Conservation (phyloP, 1,140 invertebrate genomes). For the Drosophila littoralis region DNA sequence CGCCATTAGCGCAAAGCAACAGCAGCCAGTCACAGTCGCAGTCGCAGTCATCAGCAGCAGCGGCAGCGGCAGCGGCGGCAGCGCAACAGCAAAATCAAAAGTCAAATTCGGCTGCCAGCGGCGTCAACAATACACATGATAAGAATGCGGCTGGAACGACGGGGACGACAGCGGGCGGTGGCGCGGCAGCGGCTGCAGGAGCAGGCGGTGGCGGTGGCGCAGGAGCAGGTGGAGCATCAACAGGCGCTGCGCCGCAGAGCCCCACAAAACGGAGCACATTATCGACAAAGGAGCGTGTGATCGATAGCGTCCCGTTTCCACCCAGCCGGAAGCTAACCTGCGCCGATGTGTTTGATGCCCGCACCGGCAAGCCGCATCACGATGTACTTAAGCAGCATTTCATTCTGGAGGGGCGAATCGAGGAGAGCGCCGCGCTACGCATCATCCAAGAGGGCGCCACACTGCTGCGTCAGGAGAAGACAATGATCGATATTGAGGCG, state of each 20-base stretch:
- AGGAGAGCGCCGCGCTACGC: constrained; percentile 97
- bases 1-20: constrained; percentile 73
- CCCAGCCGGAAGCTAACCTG: constrained; percentile 98
- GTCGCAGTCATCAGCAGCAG: constrained; percentile 51
- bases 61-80: constrained; percentile 51
- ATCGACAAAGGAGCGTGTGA: constrained; percentile 81
- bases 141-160: constrained; percentile 41
- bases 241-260: constrained; percentile 55
- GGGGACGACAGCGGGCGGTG: constrained; percentile 24
- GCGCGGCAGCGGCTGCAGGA: neutral
- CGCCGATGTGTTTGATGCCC: constrained; percentile 98
- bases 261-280: constrained; percentile 78
- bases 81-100: constrained; percentile 47
- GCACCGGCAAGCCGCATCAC: constrained; percentile 96
- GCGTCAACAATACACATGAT: constrained; percentile 53
- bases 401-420: constrained; percentile 98
- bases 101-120: constrained; percentile 31
- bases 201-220: neutral
- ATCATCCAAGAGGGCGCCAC: constrained; percentile 99
- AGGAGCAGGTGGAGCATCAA: constrained; percentile 16
- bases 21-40: constrained; percentile 55
- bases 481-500: constrained; percentile 99
- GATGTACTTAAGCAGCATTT: constrained; percentile 99
- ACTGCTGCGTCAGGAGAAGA: constrained; percentile 98
- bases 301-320: constrained; percentile 94